These are phyloP conservation scores for Megaleporinus macrocephalus DNA, from an alignment of 2,113 vertebrate species.

Conservation along the genomic window DNA sequence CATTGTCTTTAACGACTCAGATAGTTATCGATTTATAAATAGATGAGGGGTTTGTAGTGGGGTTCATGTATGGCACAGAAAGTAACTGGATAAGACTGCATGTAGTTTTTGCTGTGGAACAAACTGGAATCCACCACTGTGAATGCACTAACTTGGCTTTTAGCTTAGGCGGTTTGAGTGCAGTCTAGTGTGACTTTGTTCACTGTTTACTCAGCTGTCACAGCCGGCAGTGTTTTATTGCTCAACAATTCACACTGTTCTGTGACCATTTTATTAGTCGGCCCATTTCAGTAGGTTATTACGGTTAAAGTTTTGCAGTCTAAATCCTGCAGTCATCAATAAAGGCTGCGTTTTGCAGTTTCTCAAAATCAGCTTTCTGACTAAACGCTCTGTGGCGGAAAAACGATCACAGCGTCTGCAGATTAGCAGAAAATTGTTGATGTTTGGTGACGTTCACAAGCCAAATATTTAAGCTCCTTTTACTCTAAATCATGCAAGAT, in stretches of 20 bases:
- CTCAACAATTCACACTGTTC: slow-evolving; percentile 2
- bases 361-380: slow-evolving; percentile 14
- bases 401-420: slow-evolving; percentile 27
- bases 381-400: background rate
- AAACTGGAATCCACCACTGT: too few relatives aligned
- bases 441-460: slow-evolving; percentile 14
- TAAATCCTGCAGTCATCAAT: slow-evolving; percentile 27
- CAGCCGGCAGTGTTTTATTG: slow-evolving; percentile 13
- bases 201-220: slow-evolving; percentile 27
- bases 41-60: too few relatives aligned
- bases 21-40: too few relatives aligned
- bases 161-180: background rate
- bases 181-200: slow-evolving; percentile 2
- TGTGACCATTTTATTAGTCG: slow-evolving; percentile 9
- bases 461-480: background rate
- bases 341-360: slow-evolving; percentile 17
- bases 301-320: background rate
- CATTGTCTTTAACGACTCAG: too few relatives aligned
- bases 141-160: background rate
- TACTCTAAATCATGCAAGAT: slow-evolving; percentile 43
- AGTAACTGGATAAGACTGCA: slow-evolving; percentile 8
- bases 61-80: background rate
- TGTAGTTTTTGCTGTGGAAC: background rate
- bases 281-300: slow-evolving; percentile 16
- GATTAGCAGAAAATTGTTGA: slow-evolving; percentile 38